These are phyloP conservation scores for Xestia c-nigrum DNA, from an alignment of 2,888 invertebrate species.

Conservation along the genomic window DNA sequence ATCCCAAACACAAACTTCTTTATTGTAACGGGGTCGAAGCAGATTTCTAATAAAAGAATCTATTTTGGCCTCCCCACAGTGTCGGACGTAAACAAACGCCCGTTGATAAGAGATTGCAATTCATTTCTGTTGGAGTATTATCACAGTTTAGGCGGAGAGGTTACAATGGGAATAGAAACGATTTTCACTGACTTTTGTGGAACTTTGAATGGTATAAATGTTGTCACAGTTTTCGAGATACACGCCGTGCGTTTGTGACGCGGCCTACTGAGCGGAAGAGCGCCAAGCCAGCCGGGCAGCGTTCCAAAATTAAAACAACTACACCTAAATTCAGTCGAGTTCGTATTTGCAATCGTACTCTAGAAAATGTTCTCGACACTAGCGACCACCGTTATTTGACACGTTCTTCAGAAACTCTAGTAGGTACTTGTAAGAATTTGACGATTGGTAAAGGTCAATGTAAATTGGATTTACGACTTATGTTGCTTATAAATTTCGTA, in stretches of 20 bases:
- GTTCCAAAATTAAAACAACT: slow-evolving; percentile 88
- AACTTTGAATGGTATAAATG: slow-evolving; percentile 57
- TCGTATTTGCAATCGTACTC: slow-evolving; percentile 73
- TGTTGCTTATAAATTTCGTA: slow-evolving; percentile 34
- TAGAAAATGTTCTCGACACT: slow-evolving; percentile 71
- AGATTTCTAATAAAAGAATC: slow-evolving; percentile 87
- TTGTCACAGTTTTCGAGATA: slow-evolving; percentile 76
- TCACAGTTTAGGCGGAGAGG: slow-evolving; percentile 54
- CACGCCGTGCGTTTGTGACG: slow-evolving; percentile 77
- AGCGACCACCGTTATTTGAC: slow-evolving; percentile 70
- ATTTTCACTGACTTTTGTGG: slow-evolving; percentile 58
- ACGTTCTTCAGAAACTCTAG: slow-evolving; percentile 45
- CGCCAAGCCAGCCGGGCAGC: slow-evolving; percentile 84
- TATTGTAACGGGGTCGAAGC: slow-evolving; percentile 81
- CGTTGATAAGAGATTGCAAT: slow-evolving; percentile 66
- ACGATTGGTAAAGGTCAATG: slow-evolving; percentile 46
- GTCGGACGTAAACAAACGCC: slow-evolving; percentile 80
- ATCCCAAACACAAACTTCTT: slow-evolving; percentile 77
- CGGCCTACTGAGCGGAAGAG: slow-evolving; percentile 78
- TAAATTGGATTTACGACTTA: slow-evolving; percentile 37
- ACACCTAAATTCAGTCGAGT: slow-evolving; percentile 81
- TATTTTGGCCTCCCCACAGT: slow-evolving; percentile 82
- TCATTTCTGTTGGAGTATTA: slow-evolving; percentile 72
- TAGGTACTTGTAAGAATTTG: slow-evolving; percentile 26
- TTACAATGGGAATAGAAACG: slow-evolving; percentile 31